These are phyloP conservation scores for Eumeta japonica DNA, from an alignment of 1,140 invertebrate genomes.

Conservation along the genomic window DNA sequence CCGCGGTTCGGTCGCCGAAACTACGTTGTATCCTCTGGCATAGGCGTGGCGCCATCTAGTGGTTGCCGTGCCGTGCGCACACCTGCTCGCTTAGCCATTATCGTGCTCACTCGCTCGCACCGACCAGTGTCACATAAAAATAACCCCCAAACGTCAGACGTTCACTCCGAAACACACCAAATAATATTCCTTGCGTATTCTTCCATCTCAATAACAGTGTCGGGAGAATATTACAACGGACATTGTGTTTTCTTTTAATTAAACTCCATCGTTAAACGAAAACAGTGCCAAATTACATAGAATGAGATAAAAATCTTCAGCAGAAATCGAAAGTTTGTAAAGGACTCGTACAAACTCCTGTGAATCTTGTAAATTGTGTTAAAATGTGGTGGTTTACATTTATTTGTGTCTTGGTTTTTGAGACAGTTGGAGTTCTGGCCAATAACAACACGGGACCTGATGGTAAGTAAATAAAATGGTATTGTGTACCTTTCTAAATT, in stretches of 20 bases:
- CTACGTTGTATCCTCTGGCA: slow-evolving; percentile 36
- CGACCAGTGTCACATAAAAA: slow-evolving; percentile 50
- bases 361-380: too few species aligned
- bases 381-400: slow-evolving; percentile 51
- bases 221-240: slow-evolving; percentile 24
- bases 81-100: slow-evolving; percentile 26
- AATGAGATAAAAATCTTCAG: too few species aligned
- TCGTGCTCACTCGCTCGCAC: slow-evolving; percentile 28
- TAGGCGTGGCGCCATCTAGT: slow-evolving; percentile 34
- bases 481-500: slow-evolving; percentile 10
- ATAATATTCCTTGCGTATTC: slow-evolving; percentile 31
- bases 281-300: too few species aligned
- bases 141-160: slow-evolving; percentile 49
- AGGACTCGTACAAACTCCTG: too few species aligned
- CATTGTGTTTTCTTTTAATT: too few species aligned
- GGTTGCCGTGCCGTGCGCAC: slow-evolving; percentile 18
- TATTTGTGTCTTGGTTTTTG: slow-evolving; percentile 38
- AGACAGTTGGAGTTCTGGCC: slow-evolving; percentile 33
- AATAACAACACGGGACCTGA: slow-evolving; percentile 26
- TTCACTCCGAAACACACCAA: too few species aligned
- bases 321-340: slow-evolving; percentile 46
- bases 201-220: slow-evolving; percentile 23
- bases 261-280: too few species aligned
- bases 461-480: slow-evolving; percentile 24
- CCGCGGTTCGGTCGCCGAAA: slow-evolving; percentile 46